phyloP scores from a whole-genome alignment of 2,888 invertebrate species.

The Apoda limacodes region DNA sequence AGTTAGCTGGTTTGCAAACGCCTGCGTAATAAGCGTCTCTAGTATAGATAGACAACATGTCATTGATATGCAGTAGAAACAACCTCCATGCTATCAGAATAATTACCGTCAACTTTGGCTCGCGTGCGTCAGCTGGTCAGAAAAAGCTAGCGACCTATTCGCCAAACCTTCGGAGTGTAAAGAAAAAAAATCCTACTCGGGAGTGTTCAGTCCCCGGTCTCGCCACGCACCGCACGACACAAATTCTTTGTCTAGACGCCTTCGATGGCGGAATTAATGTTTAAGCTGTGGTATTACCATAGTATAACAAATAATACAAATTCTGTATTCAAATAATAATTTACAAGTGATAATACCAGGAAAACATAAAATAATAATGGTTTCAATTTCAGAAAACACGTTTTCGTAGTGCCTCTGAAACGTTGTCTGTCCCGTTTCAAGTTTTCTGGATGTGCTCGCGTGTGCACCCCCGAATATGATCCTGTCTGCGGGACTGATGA shows the following conservation, averaged over 20 bases:
- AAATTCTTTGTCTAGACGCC: not conserved
- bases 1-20: no score
- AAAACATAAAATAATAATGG: constrained; percentile 13
- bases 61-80: no score
- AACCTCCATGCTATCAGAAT: no score
- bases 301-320: not conserved
- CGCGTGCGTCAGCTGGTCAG: no score
- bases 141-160: no score
- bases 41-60: no score
- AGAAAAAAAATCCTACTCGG: no score
- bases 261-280: not conserved
- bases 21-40: no score
- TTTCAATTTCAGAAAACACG: constrained; percentile 78
- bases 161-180: no score
- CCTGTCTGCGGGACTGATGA: constrained; percentile 94
- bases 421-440: constrained; percentile 87
- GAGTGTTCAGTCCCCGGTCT: no score
- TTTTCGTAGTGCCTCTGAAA: constrained; percentile 91
- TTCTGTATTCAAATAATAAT: not conserved
- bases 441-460: constrained; percentile 87
- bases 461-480: constrained; percentile 88
- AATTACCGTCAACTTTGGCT: no score
- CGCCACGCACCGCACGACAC: not conserved
- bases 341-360: constrained; percentile 14
- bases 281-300: not conserved